These are phyloP conservation scores for Synanthedon tipuliformis DNA, from an alignment of 2,888 invertebrate species.

Conservation along the genomic window DNA sequence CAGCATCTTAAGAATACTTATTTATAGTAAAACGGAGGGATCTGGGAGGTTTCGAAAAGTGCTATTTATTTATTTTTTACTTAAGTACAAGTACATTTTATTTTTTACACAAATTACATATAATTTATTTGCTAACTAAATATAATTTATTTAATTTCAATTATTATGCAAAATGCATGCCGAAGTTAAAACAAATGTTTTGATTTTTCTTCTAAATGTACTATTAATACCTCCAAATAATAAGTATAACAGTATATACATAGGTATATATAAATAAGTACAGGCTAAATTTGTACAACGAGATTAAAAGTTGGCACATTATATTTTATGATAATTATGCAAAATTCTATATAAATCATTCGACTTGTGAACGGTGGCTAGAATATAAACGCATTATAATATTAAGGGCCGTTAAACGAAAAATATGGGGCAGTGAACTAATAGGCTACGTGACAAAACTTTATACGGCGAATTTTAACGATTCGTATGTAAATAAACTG, in stretches of 20 bases:
- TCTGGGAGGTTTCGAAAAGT: slow-evolving; percentile 5
- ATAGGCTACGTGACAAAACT: not conserved
- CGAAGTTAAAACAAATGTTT: too few relatives aligned
- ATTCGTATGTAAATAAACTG: not conserved
- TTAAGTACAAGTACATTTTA: too few relatives aligned
- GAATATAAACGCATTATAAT: slow-evolving; percentile 1
- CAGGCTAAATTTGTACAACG: too few relatives aligned
- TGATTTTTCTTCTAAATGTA: too few relatives aligned
- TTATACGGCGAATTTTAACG: not conserved
- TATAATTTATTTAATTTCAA: too few relatives aligned
- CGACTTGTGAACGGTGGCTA: not conserved
- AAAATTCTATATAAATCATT: not conserved
- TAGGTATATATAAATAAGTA: too few relatives aligned
- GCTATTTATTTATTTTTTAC: slow-evolving; percentile 3
- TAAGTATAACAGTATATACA: too few relatives aligned
- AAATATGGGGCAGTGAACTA: not conserved
- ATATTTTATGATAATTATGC: not conserved
- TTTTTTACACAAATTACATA: too few relatives aligned
- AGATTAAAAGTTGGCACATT: not conserved
- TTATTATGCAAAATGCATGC: too few relatives aligned
- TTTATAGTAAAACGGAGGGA: slow-evolving; percentile 4
- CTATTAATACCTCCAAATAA: too few relatives aligned
- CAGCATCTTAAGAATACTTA: not conserved
- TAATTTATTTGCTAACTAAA: too few relatives aligned
- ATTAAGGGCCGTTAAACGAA: not conserved